Evolutionary conservation across 2,113 vertebrate genomes (phyloP).

Genomic region (Hemiscyllium ocellatum): DNA sequence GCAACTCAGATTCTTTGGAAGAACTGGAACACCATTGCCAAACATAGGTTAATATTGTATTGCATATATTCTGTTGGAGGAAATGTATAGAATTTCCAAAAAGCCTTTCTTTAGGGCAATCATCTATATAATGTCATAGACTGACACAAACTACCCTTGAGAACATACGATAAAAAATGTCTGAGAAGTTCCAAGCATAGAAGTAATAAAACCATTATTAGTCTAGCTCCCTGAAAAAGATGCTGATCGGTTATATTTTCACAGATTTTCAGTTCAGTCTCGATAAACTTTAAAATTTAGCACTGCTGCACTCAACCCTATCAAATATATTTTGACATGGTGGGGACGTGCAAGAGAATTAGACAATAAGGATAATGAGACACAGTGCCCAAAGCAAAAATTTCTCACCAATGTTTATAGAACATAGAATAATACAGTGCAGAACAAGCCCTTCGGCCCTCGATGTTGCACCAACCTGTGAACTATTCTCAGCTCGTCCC

Average conservation of each 20-base stretch:
- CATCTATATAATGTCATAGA: not conserved
- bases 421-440: no score
- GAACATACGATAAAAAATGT: not conserved
- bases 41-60: not conserved
- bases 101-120: not conserved
- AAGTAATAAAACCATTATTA: not conserved
- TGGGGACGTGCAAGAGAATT: not conserved
- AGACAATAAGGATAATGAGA: not conserved
- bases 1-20: not conserved
- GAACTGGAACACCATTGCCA: no score
- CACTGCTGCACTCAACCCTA: not conserved
- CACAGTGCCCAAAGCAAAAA: not conserved
- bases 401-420: not conserved
- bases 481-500: no score
- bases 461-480: no score
- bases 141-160: not conserved
- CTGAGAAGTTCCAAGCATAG: not conserved
- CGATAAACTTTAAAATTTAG: not conserved
- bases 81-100: not conserved
- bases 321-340: not conserved
- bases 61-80: not conserved
- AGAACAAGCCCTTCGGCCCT: no score
- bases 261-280: not conserved
- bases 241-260: not conserved
- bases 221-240: not conserved